Percentiles rank a stretch among this genome's conserved stretches.
Evolutionary conservation across 2,888 invertebrate genomes (phyloP).

Genomic region (Calliphora vomitoria): DNA sequence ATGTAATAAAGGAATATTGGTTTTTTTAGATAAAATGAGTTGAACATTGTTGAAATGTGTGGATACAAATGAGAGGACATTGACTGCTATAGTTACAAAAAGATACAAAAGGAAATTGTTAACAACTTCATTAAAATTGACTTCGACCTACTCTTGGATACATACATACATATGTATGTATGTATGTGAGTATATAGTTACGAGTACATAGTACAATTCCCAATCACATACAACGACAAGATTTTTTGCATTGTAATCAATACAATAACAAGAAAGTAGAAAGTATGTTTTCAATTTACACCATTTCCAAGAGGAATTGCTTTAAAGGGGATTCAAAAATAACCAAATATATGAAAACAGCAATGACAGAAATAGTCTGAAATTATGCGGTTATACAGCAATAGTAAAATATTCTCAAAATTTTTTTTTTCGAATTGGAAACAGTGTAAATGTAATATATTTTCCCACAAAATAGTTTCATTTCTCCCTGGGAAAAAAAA

Average conservation of each 20-base stretch:
- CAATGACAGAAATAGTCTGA: not conserved
- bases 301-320: not conserved
- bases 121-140: constrained; percentile 62
- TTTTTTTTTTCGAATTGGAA: not conserved
- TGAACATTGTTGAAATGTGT: not conserved
- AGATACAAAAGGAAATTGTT: constrained; percentile 40
- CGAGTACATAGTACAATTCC: constrained; percentile 1
- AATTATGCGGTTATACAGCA: not conserved
- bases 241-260: constrained; percentile 40
- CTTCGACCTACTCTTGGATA: not conserved
- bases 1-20: constrained; percentile 37
- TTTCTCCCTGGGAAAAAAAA: not conserved
- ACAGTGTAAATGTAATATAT: constrained; percentile 42
- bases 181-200: not conserved
- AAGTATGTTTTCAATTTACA: constrained; percentile 15
- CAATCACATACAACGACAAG: constrained; percentile 28
- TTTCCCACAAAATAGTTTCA: not conserved
- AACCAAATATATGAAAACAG: too few relatives aligned
- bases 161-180: not conserved
- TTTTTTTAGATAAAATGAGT: not conserved
- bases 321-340: not conserved
- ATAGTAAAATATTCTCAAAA: not conserved
- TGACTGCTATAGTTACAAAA: constrained; percentile 1
- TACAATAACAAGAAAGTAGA: constrained; percentile 15
- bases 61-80: not conserved